Percentiles rank a stretch among this genome's conserved stretches.
phyloP scores from a whole-genome alignment of 2,797 vertebrate species.

The Girardinus metallicus region DNA sequence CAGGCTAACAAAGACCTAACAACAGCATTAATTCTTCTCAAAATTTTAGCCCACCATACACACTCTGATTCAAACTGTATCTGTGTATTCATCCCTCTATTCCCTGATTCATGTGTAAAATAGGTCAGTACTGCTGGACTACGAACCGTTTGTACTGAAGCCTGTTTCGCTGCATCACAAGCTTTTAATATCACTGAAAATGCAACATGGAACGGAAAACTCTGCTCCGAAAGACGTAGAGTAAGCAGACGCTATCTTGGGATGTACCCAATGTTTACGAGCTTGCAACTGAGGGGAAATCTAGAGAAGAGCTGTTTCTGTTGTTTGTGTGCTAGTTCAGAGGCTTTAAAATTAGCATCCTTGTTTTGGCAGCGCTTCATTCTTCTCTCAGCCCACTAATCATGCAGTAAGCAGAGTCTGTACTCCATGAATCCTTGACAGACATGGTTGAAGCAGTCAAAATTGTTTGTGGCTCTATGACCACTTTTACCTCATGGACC shows the following conservation, averaged over 20 bases:
- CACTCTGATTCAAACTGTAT: too few species aligned
- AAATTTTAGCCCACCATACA: too few species aligned
- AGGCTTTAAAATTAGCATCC: conserved; percentile 2
- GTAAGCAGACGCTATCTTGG: background rate
- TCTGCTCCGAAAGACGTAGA: background rate
- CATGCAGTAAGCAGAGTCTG: background rate
- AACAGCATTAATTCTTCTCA: too few species aligned
- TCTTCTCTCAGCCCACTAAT: conserved; percentile 2
- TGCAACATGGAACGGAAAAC: background rate
- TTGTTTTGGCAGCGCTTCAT: background rate
- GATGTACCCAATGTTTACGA: background rate
- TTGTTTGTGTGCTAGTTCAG: conserved; percentile 1
- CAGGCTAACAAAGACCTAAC: too few species aligned
- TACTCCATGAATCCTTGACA: background rate
- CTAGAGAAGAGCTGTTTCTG: background rate
- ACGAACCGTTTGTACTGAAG: background rate
- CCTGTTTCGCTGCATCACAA: background rate
- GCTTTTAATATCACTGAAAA: background rate
- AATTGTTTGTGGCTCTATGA: background rate
- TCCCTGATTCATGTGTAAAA: background rate
- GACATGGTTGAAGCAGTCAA: background rate
- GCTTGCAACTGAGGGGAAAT: background rate
- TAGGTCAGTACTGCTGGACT: background rate
- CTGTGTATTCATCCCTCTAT: background rate
- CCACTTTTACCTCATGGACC: background rate